phyloP scores from a whole-genome alignment of 1,140 invertebrate species.

The Camponotus floridanus region DNA sequence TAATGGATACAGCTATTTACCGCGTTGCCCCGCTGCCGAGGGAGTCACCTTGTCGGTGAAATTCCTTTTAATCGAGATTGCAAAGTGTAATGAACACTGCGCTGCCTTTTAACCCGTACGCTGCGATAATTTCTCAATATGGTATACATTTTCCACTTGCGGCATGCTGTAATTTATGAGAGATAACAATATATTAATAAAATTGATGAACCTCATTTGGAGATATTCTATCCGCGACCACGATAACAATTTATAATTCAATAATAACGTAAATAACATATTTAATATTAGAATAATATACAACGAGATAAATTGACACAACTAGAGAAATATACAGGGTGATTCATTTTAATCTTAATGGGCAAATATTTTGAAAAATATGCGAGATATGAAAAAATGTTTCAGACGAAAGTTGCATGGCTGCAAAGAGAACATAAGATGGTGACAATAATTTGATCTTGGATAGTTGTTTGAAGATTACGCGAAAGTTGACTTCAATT shows the following conservation, averaged over 20 bases:
- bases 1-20: constrained; percentile 56
- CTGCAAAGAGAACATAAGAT: too few species aligned
- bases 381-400: too few species aligned
- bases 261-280: background rate
- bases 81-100: constrained; percentile 7
- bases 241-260: background rate
- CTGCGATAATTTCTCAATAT: background rate
- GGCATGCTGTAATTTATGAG: background rate
- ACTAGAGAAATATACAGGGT: background rate
- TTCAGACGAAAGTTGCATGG: too few species aligned
- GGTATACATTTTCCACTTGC: background rate
- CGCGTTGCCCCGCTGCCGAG: constrained; percentile 1
- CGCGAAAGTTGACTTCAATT: too few species aligned
- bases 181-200: background rate
- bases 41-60: background rate
- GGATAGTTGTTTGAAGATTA: too few species aligned
- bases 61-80: constrained; percentile 49
- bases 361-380: too few species aligned
- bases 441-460: too few species aligned
- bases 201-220: background rate
- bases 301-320: background rate
- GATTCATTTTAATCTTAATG: too few species aligned
- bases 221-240: background rate
- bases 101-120: constrained; percentile 10
- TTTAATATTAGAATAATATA: background rate